Evolutionary conservation across 2,797 vertebrate genomes (phyloP), one percentile per base, ranked within the genome.

Genomic region (Champsocephalus esox): DNA sequence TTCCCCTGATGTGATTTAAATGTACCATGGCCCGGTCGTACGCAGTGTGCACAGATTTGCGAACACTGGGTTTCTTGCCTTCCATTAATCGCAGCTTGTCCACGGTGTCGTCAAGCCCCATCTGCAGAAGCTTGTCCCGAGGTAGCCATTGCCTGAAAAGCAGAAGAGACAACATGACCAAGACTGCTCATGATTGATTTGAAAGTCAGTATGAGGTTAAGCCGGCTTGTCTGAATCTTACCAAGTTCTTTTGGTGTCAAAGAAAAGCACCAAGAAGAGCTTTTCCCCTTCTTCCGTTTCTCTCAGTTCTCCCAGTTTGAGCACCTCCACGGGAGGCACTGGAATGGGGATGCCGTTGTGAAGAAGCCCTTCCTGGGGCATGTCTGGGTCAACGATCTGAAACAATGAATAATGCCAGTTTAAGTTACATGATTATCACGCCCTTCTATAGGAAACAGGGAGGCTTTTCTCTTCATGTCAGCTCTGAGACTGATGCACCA

Each of bases 191-290:
- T 0, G 3, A 73, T 8, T 43, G 54, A 73, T 64, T 65, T 54
- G 4, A 51, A 46, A 69, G 54, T 84, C 71, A 69, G n/a, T 38
- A 17, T 21, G 43, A 81, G 43, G 38, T 64, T 73, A 8, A 24
- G 57, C 45, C 41, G 14, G 46, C 32, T 45, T 24, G 66, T 62
- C 44, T 24, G 21, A 68, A 54, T 75, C 97, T 97, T 88, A 99
- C 98, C 98, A 99, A 74, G 98, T 99, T 89, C 98, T 96, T 91
- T 99, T 99, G 89, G 99, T 98, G 93, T 99, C 98, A 90, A 99
- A 99, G 93, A 99, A 99, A 79, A 99, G 96, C 89, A 99, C 98
- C 46, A 99, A 95, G 93, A 98, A 99, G 87, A 99, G 97, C 81
- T 97, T 97, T 87, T 98, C 95, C 66, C 95, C 96, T 62, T 94